These are phyloP conservation scores for Lasioglossum oenotherae DNA, from an alignment of 2,888 invertebrate species.

Conservation along the genomic window DNA sequence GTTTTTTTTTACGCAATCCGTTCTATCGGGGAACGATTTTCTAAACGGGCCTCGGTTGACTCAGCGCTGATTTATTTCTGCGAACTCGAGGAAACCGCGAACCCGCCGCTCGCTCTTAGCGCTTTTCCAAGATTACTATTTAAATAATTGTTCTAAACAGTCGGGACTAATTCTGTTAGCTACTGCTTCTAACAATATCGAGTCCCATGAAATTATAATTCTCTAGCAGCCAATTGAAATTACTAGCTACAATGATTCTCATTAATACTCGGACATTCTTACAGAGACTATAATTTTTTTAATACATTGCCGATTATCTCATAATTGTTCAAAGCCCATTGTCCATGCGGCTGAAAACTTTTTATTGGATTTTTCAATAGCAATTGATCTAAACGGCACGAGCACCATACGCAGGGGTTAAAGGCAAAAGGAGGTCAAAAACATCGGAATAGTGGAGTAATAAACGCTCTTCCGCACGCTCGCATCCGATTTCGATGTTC, in stretches of 20 bases:
- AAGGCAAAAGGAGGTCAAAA: background rate
- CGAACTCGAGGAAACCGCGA: background rate
- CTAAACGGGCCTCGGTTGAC: background rate
- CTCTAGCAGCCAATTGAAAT: background rate
- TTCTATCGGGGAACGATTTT: conserved; percentile 2
- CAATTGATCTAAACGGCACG: background rate
- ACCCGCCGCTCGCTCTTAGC: background rate
- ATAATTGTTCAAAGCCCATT: background rate
- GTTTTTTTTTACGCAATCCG: conserved; percentile 17
- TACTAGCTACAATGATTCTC: background rate
- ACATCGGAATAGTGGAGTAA: background rate
- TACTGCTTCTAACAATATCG: background rate
- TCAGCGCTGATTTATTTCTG: conserved; percentile 14
- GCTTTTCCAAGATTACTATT: background rate
- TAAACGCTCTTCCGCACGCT: conserved; percentile 6
- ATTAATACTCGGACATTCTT: too few species aligned
- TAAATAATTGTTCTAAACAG: background rate
- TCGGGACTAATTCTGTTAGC: background rate
- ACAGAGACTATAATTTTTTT: too few species aligned
- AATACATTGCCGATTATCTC: background rate
- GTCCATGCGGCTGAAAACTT: too few species aligned
- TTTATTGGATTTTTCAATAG: background rate
- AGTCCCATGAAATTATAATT: background rate
- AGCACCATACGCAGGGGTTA: background rate
- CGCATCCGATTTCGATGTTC: conserved; percentile 52